These are phyloP conservation scores for Darevskia mixta DNA, from an alignment of 2,797 vertebrate species.

Conservation along the genomic window DNA sequence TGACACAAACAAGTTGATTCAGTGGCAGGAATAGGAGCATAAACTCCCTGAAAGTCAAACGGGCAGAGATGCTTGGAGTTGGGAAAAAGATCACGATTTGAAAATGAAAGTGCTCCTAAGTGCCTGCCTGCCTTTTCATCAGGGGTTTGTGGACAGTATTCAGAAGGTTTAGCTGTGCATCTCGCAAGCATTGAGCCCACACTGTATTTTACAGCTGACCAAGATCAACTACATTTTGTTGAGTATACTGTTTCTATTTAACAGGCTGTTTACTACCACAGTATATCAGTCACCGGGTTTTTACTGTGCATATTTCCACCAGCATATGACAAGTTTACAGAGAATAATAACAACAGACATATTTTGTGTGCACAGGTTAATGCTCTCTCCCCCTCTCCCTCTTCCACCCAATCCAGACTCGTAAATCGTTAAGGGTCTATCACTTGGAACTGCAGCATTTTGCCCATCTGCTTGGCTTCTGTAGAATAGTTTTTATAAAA, in stretches of 20 bases:
- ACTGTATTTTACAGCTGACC: conserved; percentile 55
- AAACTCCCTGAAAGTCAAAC: background rate
- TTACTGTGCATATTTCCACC: conserved; percentile 53
- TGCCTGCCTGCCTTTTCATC: background rate
- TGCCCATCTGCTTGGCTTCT: conserved; percentile 1
- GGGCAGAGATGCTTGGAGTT: background rate
- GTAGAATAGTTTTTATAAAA: conserved; percentile 17
- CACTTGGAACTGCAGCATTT: conserved; percentile 6
- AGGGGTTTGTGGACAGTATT: background rate
- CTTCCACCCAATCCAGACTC: conserved; percentile 32
- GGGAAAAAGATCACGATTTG: background rate
- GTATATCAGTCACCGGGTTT: conserved; percentile 43
- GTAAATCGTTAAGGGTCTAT: conserved; percentile 36
- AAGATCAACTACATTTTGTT: conserved; percentile 45
- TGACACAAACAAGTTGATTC: too few species aligned
- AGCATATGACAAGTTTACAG: conserved; percentile 61
- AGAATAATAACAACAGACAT: conserved; percentile 59
- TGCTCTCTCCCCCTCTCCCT: background rate
- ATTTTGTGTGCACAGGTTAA: conserved; percentile 52
- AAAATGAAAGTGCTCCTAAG: background rate
- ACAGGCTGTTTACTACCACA: conserved; percentile 55
- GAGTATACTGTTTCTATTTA: conserved; percentile 64
- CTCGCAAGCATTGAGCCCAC: conserved; percentile 12
- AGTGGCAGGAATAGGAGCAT: background rate
- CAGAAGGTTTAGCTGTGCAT: background rate